Conservation (phyloP, 2,113 vertebrate species). For the Solenodon paradoxus region DNA sequence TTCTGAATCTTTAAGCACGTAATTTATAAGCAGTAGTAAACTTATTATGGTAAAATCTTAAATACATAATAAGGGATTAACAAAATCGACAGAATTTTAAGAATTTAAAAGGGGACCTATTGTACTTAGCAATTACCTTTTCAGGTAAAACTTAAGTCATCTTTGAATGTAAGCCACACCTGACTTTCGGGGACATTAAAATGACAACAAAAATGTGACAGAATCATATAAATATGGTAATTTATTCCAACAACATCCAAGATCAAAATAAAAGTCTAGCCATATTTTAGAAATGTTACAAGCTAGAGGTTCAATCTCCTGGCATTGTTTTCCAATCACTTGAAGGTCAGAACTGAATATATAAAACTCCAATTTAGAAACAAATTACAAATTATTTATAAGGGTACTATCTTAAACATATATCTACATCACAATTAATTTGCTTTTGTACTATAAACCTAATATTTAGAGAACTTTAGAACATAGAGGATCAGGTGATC, state of each 20-base stretch:
- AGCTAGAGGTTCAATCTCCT: not conserved
- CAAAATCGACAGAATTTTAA: too few relatives aligned
- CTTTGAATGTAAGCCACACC: too few relatives aligned
- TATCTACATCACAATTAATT: not conserved
- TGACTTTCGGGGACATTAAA: too few relatives aligned
- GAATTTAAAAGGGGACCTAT: too few relatives aligned
- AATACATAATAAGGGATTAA: too few relatives aligned
- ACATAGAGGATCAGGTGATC: not conserved
- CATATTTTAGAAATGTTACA: not conserved
- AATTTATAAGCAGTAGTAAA: conserved; percentile 4
- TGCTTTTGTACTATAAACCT: not conserved
- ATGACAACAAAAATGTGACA: too few relatives aligned
- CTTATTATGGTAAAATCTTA: too few relatives aligned
- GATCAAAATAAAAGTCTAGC: not conserved
- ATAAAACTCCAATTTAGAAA: not conserved
- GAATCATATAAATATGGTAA: too few relatives aligned
- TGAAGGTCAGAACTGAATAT: not conserved
- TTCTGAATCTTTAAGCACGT: not conserved
- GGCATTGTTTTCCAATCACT: not conserved
- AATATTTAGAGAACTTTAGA: not conserved
- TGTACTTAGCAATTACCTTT: too few relatives aligned
- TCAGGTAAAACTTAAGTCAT: too few relatives aligned
- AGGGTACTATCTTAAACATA: not conserved
- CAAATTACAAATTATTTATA: not conserved
- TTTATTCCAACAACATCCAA: not conserved